Conservation (phyloP, 2,797 vertebrate species). For the Poecilia picta region DNA sequence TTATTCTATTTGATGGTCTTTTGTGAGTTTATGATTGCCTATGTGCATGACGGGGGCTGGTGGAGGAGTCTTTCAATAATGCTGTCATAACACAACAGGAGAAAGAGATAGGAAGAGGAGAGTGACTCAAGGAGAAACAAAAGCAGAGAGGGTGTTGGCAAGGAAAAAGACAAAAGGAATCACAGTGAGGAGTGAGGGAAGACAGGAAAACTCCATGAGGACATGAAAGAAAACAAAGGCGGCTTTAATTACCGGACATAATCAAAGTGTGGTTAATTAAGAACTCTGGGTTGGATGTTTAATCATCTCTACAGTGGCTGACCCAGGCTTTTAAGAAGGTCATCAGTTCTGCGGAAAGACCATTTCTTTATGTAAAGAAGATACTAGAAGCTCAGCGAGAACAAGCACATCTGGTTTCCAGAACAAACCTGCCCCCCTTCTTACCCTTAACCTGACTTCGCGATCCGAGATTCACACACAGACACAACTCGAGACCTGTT, state of each 20-base stretch:
- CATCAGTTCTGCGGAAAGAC: constrained; percentile 27
- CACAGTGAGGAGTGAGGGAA: constrained; percentile 28
- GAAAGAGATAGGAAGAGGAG: constrained; percentile 23
- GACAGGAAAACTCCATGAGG: constrained; percentile 13
- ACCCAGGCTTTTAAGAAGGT: constrained; percentile 20
- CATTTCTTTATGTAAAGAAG: constrained; percentile 51
- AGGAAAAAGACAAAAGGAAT: constrained; percentile 34
- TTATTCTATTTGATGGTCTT: constrained; percentile 63
- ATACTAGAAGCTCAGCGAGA: constrained; percentile 46
- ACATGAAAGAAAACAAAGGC: constrained; percentile 25
- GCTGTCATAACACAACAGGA: constrained; percentile 58
- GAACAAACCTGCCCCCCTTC: constrained; percentile 63
- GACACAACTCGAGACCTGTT: constrained; percentile 68
- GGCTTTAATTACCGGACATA: constrained; percentile 5
- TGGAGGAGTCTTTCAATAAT: constrained; percentile 52
- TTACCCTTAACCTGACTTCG: constrained; percentile 71
- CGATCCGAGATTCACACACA: constrained; percentile 56
- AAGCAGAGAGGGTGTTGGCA: constrained; percentile 24
- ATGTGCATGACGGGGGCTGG: constrained; percentile 6
- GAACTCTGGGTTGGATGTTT: constrained; percentile 9
- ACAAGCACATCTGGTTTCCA: constrained; percentile 78
- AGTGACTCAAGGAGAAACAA: constrained; percentile 32
- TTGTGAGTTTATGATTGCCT: constrained; percentile 29
- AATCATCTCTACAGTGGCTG: background rate
- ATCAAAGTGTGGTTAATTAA: background rate